Base-by-base conservation (phyloP, 2,888 invertebrate species). In the Lydus trimaculatus region DNA sequence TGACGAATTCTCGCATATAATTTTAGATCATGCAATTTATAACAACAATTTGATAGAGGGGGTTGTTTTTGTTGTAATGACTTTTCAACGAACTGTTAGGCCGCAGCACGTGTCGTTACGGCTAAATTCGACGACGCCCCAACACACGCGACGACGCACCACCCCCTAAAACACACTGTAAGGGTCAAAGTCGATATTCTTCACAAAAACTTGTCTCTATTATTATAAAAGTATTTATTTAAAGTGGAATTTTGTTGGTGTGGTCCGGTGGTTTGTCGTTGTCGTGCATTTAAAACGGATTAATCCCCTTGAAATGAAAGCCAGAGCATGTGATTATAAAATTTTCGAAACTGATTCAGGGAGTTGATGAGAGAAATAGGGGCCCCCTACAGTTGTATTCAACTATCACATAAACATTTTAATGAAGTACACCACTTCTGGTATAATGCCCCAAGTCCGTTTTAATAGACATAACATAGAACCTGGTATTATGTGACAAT, bases 351-450 rank as follows among this genome's bases (percentile, higher is more conserved):
- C 72, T 69, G 71, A 75, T 75, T 78, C 75, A 74, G 69, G 68
- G 73, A 73, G 48, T 13, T 20, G 48, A 20, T 48, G 48, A 48
- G 48, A 48, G 48, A 20, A 48, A 48, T n/a, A 65, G 71, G 72
- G 78, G 75, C 83, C 82, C 81, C 83, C 82, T 76, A 78, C 73
- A 65, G 83, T 64, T 75, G 72, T 76, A 79, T 82, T 81, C 80
- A 81, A 76, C 78, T 79, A 81, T 80, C 82, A 75, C 81, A 82
- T 84, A 83, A 84, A 84, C 84, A 84, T 83, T 84, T 84, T 84
- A 84, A 84, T 84, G 84, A 84, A 84, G 82, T 84, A 79, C 79
- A 80, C 83, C 84, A 83, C 83, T 83, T 82, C 81, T 79, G 77
- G 79, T 78, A 83, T 81, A 83, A 83, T 82, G 77, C 80, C 56